A percentile compares a stretch with the other conserved stretches of the same genome.
phyloP scores from a whole-genome alignment of 2,113 vertebrate genomes.

The Coptodon rendalli region DNA sequence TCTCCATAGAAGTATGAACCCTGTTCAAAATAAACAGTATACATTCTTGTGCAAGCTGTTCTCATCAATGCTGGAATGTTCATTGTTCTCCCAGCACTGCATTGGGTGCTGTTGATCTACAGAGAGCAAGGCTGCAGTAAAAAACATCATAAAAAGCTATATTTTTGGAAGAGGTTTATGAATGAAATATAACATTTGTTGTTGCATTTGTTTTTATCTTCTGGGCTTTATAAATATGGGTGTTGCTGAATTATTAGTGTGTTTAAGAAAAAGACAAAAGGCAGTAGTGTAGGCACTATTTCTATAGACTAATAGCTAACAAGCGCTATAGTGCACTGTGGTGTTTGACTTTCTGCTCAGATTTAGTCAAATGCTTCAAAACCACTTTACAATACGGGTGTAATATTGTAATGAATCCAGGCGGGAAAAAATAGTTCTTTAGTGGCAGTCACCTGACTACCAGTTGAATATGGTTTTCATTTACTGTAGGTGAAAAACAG shows the following conservation, averaged over 20 bases:
- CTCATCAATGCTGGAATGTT: not conserved
- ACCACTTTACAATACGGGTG: not conserved
- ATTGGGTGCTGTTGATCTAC: not conserved
- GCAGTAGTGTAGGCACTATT: not conserved
- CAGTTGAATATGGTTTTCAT: not conserved
- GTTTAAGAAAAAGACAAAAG: not conserved
- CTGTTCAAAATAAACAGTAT: not conserved
- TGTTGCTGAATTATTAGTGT: not conserved
- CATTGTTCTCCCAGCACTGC: not conserved
- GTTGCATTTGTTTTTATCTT: not conserved
- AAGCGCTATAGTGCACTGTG: not conserved
- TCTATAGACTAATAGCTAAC: not conserved
- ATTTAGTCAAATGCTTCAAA: not conserved
- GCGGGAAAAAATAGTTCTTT: rapidly evolving
- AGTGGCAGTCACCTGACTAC: not conserved
- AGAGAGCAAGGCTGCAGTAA: not conserved
- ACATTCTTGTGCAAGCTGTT: not conserved
- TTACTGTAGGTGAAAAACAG: not conserved
- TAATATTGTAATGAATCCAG: not conserved
- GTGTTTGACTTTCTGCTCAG: not conserved
- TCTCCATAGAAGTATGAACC: not conserved
- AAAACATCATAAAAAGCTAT: not conserved
- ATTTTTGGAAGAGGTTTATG: not conserved
- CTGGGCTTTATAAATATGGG: not conserved
- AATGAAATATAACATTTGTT: not conserved